Percentiles rank a stretch among this genome's conserved stretches.
phyloP scores from a whole-genome alignment of 2,113 vertebrate species.

The Anarhynchus alexandrinus region DNA sequence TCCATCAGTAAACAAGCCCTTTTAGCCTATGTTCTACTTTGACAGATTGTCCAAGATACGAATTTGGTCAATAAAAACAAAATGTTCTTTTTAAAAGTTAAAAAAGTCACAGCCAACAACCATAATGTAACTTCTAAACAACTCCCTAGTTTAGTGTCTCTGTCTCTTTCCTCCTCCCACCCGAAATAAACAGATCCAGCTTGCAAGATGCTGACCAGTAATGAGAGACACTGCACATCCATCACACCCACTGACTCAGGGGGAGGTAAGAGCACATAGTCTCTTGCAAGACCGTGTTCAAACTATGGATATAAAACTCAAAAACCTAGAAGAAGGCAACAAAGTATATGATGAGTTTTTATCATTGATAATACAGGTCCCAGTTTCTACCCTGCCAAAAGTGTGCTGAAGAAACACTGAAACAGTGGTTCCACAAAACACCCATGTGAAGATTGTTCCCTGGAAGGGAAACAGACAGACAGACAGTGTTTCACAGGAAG shows the following conservation, averaged over 20 bases:
- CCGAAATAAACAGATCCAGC: not conserved
- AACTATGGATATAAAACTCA: not conserved
- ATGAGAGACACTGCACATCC: not conserved
- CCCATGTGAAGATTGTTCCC: not conserved
- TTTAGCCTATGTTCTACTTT: not conserved
- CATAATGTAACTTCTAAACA: not conserved
- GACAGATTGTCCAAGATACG: not conserved
- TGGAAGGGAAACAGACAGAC: not conserved
- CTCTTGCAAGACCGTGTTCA: not conserved
- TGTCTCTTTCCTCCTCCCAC: not conserved
- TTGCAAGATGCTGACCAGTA: not conserved
- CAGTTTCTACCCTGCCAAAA: not conserved
- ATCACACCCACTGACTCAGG: not conserved
- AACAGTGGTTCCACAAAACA: not conserved
- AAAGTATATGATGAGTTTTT: not conserved
- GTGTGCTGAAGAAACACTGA: not conserved
- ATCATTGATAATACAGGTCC: not conserved
- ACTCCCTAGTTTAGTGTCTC: not conserved
- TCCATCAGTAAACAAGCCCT: conserved; percentile 2
- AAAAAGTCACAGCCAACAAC: not conserved
- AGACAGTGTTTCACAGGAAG: not conserved
- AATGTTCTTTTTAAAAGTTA: conserved; percentile 17
- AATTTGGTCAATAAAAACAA: conserved; percentile 8
- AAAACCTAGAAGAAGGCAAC: not conserved
- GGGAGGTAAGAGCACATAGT: not conserved